phyloP scores from a whole-genome alignment of 1,140 invertebrate genomes.

The Oreohelix idahoensis region DNA sequence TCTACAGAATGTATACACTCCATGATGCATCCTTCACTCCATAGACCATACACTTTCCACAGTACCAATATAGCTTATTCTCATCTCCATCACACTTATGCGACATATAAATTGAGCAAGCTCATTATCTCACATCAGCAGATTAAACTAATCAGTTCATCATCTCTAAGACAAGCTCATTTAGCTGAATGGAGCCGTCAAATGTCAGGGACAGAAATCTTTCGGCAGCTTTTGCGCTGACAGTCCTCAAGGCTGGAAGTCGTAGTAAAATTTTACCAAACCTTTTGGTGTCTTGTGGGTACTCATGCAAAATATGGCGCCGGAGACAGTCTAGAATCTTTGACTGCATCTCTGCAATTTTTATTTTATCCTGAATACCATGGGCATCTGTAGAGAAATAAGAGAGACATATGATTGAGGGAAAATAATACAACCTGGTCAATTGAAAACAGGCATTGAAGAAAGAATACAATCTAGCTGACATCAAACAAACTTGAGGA shows the following conservation, averaged over 20 bases:
- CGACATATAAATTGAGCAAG: background rate
- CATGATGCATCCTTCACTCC: too few relatives aligned
- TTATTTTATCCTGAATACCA: constrained; percentile 64
- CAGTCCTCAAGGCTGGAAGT: constrained; percentile 67
- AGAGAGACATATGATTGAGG: background rate
- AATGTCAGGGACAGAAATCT: constrained; percentile 71
- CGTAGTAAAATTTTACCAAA: constrained; percentile 71
- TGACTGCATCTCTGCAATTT: constrained; percentile 62
- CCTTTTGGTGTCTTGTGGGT: constrained; percentile 60
- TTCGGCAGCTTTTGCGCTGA: constrained; percentile 71
- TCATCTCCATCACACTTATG: background rate
- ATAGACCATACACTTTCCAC: background rate
- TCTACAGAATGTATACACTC: too few relatives aligned
- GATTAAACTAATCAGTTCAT: constrained; percentile 54
- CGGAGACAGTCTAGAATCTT: constrained; percentile 67
- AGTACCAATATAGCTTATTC: background rate
- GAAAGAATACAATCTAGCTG: too few relatives aligned
- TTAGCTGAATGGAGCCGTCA: constrained; percentile 68
- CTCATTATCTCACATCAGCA: too few relatives aligned
- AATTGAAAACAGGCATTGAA: too few relatives aligned
- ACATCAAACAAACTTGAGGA: too few relatives aligned
- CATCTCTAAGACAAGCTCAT: constrained; percentile 71
- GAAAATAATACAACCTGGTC: too few relatives aligned
- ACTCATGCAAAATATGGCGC: constrained; percentile 58
- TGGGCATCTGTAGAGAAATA: constrained; percentile 61